Base-by-base conservation (phyloP, 2,888 invertebrate species). In the Charanyca ferruginea region DNA sequence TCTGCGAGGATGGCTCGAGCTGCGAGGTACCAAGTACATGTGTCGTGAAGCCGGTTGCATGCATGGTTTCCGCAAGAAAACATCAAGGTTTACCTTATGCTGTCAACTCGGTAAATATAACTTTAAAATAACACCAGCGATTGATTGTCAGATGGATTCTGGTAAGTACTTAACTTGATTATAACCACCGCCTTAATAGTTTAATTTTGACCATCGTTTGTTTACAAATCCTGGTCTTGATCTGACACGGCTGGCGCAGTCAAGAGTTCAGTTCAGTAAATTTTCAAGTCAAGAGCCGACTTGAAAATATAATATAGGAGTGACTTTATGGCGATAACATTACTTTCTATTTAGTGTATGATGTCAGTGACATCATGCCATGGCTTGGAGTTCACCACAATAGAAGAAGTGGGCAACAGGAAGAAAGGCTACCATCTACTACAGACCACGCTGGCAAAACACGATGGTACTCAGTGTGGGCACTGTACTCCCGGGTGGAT, bases 401-500 rank as follows among this genome's bases (percentile, higher is more conserved):
- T 97, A 38, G 98, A 98, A 87, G 96, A 96, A 0, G 84, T 98
- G 48, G 97, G 97, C n/a, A 96, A 96, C 84, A 95, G 93, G 75
- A 91, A 91, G 58, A 87, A 89, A 1, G 97, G 97, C 1, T 97
- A 97, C 82, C 96, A 97, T 82, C 92, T 96, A 0, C 92, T 97
- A 38, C 97, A 97, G 85, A 91, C 90, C 45, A 92, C 96, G 0
- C 88, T 97, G 41, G 96, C 96, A 0, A 90, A 95, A 42, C 91
- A 96, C 81, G 96, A 96, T 86, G 97, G 97, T 2, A 96, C 96
- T 0, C 97, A 97, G 87, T 97, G 97, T 85, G 97, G 97, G 0
- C 97, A 96, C 83, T 98, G 98, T 85, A 96, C 96, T n/a, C 97
- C 97, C 0, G 98, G 97, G 5, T 97, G 97, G 96, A 96, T 97